Evolutionary conservation across 2,113 vertebrate genomes (phyloP), one percentile per base, ranked within the genome.

Genomic region (Thermophis baileyi): DNA sequence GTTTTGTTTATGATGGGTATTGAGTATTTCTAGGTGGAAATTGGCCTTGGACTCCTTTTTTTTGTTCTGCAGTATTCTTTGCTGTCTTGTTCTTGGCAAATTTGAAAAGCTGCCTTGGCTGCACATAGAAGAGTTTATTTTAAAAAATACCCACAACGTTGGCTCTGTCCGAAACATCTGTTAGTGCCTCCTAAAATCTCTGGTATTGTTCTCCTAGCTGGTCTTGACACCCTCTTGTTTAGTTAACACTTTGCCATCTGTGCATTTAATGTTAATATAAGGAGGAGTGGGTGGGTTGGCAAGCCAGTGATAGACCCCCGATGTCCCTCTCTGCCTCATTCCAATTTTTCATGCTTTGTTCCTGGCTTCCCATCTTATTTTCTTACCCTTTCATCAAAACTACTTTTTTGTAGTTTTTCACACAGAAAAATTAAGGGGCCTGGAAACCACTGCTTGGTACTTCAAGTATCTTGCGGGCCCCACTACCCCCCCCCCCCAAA

Each of bases 241-340:
- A 94, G 92, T 94, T 96, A 95, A 95, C 96, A 94, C 90, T 96
- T 95, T 94, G 93, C 96, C 96, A 96, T 96, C 95, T 97, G 95
- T 94, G 95, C 92, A 51, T 92, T 91, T 89, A 85, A 85, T 95
- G 95, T 92, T 92, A 11, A 0, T 92, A 85, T 95, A 95, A 95
- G 85, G 90, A 95, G 88, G 90, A 91, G 85, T 63, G 92, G 93
- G 93, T 91, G 89, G 55, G 81, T 53, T 93, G 92, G 93, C 93
- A 87, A 49, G 50, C 60, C 93, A 50, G 44, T 93, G 91, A 57
- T 90, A 94, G 88, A 1, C 0, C 74, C 94, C 94, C 90, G 97
- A 60, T 89, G 54, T 6, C 47, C 50, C 55, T 92, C 94, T 94
- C 89, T 24, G 50, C 87, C 30, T 94, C 12, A 30, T 4, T 86